Conservation (phyloP, 2,113 vertebrate species). For the Corythaeola cristata region DNA sequence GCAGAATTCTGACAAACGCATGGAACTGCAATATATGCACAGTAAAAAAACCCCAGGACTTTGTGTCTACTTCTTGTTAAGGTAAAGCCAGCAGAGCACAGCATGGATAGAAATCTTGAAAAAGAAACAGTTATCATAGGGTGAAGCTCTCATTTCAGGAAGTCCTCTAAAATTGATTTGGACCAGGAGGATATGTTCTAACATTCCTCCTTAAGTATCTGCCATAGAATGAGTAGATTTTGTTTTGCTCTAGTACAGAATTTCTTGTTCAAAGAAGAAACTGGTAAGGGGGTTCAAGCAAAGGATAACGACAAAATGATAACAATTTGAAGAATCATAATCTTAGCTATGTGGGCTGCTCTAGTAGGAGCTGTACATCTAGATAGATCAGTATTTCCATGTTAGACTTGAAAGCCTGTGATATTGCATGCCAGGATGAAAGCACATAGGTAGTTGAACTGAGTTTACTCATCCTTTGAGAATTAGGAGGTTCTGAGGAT, state of each 20-base stretch:
- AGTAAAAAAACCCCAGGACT: not conserved
- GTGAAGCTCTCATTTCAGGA: not conserved
- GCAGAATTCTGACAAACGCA: not conserved
- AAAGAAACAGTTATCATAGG: not conserved
- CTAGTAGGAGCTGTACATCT: not conserved
- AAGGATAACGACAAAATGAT: not conserved
- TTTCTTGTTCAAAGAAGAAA: not conserved
- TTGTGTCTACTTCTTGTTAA: not conserved
- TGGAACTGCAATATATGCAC: not conserved
- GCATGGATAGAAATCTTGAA: not conserved
- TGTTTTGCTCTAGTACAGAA: not conserved
- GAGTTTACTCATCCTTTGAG: not conserved
- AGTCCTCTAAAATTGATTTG: not conserved
- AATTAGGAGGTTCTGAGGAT: not conserved
- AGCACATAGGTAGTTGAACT: not conserved
- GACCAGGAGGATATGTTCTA: not conserved
- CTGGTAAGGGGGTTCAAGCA: not conserved
- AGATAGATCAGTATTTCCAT: not conserved
- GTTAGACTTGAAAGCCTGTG: not conserved
- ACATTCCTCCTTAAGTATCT: not conserved
- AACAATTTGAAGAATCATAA: not conserved
- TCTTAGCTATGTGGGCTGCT: not conserved
- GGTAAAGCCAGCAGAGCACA: not conserved
- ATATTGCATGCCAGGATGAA: not conserved
- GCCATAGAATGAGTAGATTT: not conserved